phyloP scores from a whole-genome alignment of 1,140 invertebrate species.

The Leptonema lineaticorne region DNA sequence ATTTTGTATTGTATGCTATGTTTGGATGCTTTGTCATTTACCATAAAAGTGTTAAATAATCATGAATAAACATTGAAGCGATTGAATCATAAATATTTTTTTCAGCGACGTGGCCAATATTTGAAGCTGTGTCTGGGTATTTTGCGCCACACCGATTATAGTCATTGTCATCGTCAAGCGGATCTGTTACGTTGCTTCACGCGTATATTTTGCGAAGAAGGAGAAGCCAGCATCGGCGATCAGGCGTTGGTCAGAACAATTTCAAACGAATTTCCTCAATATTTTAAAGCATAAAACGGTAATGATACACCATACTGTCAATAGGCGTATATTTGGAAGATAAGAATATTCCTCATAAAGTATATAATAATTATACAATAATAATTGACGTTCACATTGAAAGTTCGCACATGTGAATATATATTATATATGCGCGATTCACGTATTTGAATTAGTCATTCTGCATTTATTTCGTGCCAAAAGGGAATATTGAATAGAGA shows the following conservation, averaged over 20 bases:
- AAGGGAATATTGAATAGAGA: background rate
- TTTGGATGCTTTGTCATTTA: too few species aligned
- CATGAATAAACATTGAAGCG: too few species aligned
- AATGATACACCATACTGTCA: background rate
- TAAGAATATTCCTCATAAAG: too few species aligned
- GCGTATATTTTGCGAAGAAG: conserved; percentile 80
- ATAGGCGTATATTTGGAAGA: background rate
- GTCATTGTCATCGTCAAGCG: conserved; percentile 72
- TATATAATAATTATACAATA: too few species aligned
- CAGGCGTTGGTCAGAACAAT: conserved; percentile 76
- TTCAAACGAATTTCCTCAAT: conserved; percentile 80
- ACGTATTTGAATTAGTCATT: background rate
- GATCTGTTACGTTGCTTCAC: conserved; percentile 80
- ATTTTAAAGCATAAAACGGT: conserved; percentile 65
- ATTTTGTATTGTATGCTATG: too few species aligned
- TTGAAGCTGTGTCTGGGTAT: conserved; percentile 74
- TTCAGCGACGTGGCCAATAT: conserved; percentile 70
- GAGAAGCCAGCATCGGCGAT: conserved; percentile 68
- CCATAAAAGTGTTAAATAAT: too few species aligned
- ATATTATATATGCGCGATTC: too few species aligned
- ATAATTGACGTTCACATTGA: too few species aligned
- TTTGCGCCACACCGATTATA: conserved; percentile 74
- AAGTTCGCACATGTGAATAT: too few species aligned
- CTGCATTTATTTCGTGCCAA: conserved; percentile 12
- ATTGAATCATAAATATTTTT: conserved; percentile 33